Conservation (phyloP, 2,888 invertebrate genomes). For the Catocala sponsa region DNA sequence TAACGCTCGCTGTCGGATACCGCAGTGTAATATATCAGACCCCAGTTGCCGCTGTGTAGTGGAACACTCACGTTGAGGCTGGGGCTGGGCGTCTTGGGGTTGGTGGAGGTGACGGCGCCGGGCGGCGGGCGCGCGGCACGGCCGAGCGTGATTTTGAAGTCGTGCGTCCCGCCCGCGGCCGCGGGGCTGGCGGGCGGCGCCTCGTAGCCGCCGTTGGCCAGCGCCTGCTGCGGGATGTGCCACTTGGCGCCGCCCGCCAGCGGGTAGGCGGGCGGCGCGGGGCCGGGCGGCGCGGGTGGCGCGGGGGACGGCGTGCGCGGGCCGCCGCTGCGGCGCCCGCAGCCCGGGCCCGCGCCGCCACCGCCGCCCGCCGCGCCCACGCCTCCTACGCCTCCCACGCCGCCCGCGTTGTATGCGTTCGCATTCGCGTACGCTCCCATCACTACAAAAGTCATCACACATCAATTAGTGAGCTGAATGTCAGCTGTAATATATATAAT, state of each 20-base stretch:
- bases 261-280: slow-evolving; percentile 60
- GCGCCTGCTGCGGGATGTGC: slow-evolving; percentile 91
- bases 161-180: slow-evolving; percentile 67
- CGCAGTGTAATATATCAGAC: too few species aligned
- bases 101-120: slow-evolving; percentile 91
- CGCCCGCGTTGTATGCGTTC: slow-evolving; percentile 51
- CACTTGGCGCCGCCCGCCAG: slow-evolving; percentile 88
- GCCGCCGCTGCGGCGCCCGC: slow-evolving; percentile 72
- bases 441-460: slow-evolving; percentile 55
- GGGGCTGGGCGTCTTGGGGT: slow-evolving; percentile 95
- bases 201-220: slow-evolving; percentile 65
- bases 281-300: slow-evolving; percentile 77
- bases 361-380: slow-evolving; percentile 34
- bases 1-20: too few species aligned
- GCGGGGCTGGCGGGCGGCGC: slow-evolving; percentile 52
- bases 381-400: slow-evolving; percentile 24
- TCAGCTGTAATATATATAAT: too few species aligned
- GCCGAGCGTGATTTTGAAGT: slow-evolving; percentile 91
- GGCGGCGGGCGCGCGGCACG: slow-evolving; percentile 53
- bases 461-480: not conserved
- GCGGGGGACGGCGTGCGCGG: slow-evolving; percentile 84
- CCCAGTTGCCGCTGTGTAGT: too few species aligned
- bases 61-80: slow-evolving; percentile 87
- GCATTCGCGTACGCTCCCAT: slow-evolving; percentile 68
- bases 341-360: slow-evolving; percentile 42